phyloP scores from a whole-genome alignment of 1,140 invertebrate genomes.

The Drosophila mauritiana region DNA sequence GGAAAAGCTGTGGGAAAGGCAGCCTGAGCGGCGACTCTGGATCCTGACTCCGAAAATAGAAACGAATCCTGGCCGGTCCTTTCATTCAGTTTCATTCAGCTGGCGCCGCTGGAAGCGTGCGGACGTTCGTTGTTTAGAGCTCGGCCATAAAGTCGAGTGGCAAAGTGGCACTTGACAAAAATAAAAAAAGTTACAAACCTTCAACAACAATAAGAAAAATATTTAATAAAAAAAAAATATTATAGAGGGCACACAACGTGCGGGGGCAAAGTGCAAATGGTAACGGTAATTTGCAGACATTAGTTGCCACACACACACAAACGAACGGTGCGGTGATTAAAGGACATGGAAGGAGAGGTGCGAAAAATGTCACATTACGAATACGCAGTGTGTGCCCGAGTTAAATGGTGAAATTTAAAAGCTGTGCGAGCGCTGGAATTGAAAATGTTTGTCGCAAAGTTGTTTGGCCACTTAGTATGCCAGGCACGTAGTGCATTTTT shows the following conservation, averaged over 20 bases:
- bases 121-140: slow-evolving; percentile 71
- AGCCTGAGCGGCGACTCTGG: slow-evolving; percentile 64
- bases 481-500: slow-evolving; percentile 37
- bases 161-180: slow-evolving; percentile 44
- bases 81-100: slow-evolving; percentile 76
- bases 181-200: slow-evolving; percentile 35
- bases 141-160: slow-evolving; percentile 53
- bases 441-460: slow-evolving; percentile 43
- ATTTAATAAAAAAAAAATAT: slow-evolving; percentile 26
- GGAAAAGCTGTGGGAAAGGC: slow-evolving; percentile 31
- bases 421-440: slow-evolving; percentile 34
- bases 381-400: slow-evolving; percentile 65
- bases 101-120: slow-evolving; percentile 70
- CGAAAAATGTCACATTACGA: slow-evolving; percentile 62
- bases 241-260: slow-evolving; percentile 22
- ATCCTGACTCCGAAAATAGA: slow-evolving; percentile 35
- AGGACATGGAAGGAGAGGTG: slow-evolving; percentile 32
- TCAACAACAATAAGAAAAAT: slow-evolving; percentile 35
- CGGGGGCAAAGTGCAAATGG: slow-evolving; percentile 44
- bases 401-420: slow-evolving; percentile 56
- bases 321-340: slow-evolving; percentile 55
- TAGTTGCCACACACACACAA: slow-evolving; percentile 46
- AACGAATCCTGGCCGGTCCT: slow-evolving; percentile 49
- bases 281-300: slow-evolving; percentile 78
- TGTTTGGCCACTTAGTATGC: slow-evolving; percentile 22